Percentiles rank a stretch among this genome's conserved stretches.
Conservation (phyloP, 2,797 vertebrate genomes). For the Periparus ater region DNA sequence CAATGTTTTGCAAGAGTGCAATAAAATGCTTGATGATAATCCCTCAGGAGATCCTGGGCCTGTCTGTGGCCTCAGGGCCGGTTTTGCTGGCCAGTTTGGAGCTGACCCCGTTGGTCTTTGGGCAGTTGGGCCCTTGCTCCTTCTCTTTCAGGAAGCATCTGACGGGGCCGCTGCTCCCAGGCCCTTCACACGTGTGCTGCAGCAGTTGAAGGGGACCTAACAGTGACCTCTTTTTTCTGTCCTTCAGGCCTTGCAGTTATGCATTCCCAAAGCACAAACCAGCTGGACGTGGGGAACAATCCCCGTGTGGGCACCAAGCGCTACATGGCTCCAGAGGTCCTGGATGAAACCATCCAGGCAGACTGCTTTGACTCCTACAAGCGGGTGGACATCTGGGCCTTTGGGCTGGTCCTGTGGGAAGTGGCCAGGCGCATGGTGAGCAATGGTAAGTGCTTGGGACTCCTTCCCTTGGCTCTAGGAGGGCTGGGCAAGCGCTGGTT, state of each 20-base stretch:
- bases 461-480: fast-evolving
- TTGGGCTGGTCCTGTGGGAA: constrained; percentile 96
- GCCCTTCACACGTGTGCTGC: fast-evolving
- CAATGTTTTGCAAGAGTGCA: not conserved
- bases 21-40: not conserved
- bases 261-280: constrained; percentile 98
- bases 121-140: not conserved
- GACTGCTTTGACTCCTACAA: constrained; percentile 98
- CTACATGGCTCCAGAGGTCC: constrained; percentile 97
- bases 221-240: not conserved
- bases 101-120: not conserved
- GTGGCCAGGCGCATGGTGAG: constrained; percentile 93
- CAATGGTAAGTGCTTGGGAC: constrained; percentile 84
- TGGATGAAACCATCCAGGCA: constrained; percentile 95
- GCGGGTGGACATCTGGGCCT: constrained; percentile 96
- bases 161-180: fast-evolving
- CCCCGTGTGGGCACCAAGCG: constrained; percentile 95
- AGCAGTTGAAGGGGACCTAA: fast-evolving
- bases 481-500: fast-evolving
- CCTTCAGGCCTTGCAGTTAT: constrained; percentile 91
- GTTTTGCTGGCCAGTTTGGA: not conserved
- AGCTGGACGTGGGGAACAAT: constrained; percentile 95
- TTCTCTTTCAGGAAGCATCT: not conserved
- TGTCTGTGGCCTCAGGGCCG: not conserved
- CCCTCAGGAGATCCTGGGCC: not conserved